These are phyloP conservation scores for Lophura nycthemera DNA, from an alignment of 2,113 vertebrate genomes.

Conservation along the genomic window DNA sequence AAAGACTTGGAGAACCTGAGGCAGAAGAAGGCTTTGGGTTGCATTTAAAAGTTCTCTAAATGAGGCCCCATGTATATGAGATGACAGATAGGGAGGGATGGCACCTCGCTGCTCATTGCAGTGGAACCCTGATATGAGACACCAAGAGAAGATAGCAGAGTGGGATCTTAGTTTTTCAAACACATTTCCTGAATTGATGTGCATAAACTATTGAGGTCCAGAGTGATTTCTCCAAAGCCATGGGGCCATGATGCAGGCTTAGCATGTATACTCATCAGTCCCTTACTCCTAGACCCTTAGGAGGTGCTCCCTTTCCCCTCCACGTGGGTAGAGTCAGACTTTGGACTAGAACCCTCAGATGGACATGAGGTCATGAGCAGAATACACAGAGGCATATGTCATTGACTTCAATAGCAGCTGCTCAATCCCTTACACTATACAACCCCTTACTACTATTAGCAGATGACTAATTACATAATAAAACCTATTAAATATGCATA, in stretches of 20 bases:
- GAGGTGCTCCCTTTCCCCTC: background rate
- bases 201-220: rapidly evolving
- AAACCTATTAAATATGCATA: background rate
- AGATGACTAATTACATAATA: background rate
- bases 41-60: background rate
- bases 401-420: slow-evolving; percentile 28
- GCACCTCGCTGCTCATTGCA: background rate
- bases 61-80: background rate
- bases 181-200: background rate
- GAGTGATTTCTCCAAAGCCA: background rate
- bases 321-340: background rate
- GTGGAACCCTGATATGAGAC: background rate
- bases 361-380: background rate
- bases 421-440: background rate
- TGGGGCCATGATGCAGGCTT: background rate
- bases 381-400: background rate
- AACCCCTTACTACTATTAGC: background rate
- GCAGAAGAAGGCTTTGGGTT: background rate
- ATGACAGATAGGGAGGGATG: background rate
- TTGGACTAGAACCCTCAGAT: background rate
- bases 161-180: background rate
- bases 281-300: background rate
- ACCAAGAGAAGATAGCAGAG: background rate
- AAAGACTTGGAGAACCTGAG: background rate
- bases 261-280: background rate